Base-by-base conservation (phyloP, 1,140 invertebrate genomes). In the Aphelinus atriplicis region DNA sequence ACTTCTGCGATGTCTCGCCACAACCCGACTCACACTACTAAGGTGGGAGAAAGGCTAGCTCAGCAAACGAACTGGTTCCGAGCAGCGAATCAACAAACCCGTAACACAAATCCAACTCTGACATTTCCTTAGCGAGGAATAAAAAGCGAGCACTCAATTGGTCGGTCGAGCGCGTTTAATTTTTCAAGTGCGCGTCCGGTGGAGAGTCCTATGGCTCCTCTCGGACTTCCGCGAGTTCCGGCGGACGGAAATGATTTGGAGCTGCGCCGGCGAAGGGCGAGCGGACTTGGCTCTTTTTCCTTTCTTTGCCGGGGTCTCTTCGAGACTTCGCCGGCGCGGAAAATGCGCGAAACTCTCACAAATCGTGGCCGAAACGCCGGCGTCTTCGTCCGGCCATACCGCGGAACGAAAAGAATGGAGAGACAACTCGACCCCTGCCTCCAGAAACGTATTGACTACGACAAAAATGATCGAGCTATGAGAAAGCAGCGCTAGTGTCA, bases 221-320 rank as follows among this genome's bases (percentile, higher is more conserved):
- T 57, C 70, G 62, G 53, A 72, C 53, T 47, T 70, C 67, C 61
- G 57, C 42, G 55, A 58, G n/a, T 46, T 70, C 75, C 63, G 76
- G 58, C 56, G 66, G 77, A 64, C 72, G 76, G 67, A 76, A 76
- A 71, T 71, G 51, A 75, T 75, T 79, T 71, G 78, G 75, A 77
- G 73, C 66, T 43, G 51, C 65, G 67, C 69, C 72, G 65, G 60
- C 68, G 55, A 51, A 42, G 58, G 6, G 47, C 43, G 3, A 45
- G 47, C 43, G 3, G 53, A 71, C 70, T 51, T 62, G 51, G 5
- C 42, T 26, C 56, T 4, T 26, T 53, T 53, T 4, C 51, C 26
- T 26, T 0, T 26, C 26, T 26, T 26, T 26, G 26, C 26, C 26
- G 26, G 26, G 26, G 26, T 26, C 26, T 10, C 7, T 43, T 46